Percentiles rank a stretch among this genome's conserved stretches.
Conservation (phyloP, 2,888 invertebrate genomes). For the Cephus sareptanus region DNA sequence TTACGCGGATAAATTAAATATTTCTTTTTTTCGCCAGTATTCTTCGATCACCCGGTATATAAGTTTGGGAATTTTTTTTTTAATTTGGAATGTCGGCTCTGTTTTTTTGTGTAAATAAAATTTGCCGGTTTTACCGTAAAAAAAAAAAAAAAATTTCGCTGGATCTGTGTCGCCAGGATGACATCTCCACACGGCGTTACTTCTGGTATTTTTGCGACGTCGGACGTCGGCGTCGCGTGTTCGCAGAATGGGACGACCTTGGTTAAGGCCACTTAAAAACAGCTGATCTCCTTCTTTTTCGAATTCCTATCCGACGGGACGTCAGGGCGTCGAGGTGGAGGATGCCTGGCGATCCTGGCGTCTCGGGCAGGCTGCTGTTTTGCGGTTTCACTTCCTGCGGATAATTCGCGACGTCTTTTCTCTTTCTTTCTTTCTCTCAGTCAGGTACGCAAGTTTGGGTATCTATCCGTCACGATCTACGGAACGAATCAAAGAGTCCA, state of each 20-base stretch:
- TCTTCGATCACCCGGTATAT: too few species aligned
- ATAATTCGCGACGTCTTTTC: not conserved
- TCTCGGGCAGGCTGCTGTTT: not conserved
- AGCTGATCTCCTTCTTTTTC: constrained; percentile 13
- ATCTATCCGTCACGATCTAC: not conserved
- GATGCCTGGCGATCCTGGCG: not conserved
- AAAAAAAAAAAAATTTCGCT: not conserved
- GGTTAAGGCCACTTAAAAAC: constrained; percentile 17
- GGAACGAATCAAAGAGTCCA: not conserved
- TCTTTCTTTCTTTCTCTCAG: too few species aligned
- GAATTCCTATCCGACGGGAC: constrained; percentile 8
- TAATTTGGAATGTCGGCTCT: not conserved
- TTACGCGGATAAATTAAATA: not conserved
- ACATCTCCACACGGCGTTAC: not conserved
- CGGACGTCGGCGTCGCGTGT: not conserved
- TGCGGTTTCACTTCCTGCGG: constrained; percentile 1
- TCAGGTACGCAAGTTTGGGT: not conserved
- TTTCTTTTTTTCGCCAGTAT: not conserved
- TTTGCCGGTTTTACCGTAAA: not conserved
- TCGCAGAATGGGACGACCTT: constrained; percentile 6
- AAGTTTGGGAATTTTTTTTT: not conserved
- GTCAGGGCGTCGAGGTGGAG: not conserved
- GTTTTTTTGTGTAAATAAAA: not conserved
- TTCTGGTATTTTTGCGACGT: not conserved
- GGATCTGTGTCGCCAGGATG: not conserved